Percentiles rank a stretch among this genome's conserved stretches.
phyloP scores from a whole-genome alignment of 2,888 invertebrate species.

The Apamea epomidion region DNA sequence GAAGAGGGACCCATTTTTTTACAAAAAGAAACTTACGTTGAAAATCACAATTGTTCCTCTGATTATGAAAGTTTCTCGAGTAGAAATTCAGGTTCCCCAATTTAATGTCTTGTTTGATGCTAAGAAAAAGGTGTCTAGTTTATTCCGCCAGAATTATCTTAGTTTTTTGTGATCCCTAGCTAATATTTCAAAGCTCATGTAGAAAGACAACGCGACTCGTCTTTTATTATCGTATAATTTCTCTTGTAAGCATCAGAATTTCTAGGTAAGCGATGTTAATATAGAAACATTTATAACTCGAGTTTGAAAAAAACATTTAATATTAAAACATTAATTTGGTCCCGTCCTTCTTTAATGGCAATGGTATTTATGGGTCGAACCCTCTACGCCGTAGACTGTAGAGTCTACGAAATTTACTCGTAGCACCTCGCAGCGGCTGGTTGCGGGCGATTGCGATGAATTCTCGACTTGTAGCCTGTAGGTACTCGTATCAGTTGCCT shows the following conservation, averaged over 20 bases:
- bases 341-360: background rate
- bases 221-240: conserved; percentile 13
- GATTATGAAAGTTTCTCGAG: conserved; percentile 2
- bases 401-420: conserved; percentile 39
- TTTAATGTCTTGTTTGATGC: conserved; percentile 26
- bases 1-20: background rate
- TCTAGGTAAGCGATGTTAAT: background rate
- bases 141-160: conserved; percentile 6
- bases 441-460: conserved; percentile 36
- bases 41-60: conserved; percentile 11
- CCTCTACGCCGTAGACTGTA: conserved; percentile 29
- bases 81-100: conserved; percentile 8
- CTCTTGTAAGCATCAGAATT: background rate
- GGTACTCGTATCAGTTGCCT: conserved; percentile 47
- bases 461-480: conserved; percentile 38
- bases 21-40: background rate
- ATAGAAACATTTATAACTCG: background rate
- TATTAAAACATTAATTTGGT: conserved; percentile 4
- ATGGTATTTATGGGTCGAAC: background rate
- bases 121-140: conserved; percentile 26
- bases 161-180: conserved; percentile 15
- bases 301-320: background rate
- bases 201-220: conserved; percentile 4
- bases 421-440: conserved; percentile 45
- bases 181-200: conserved; percentile 26